Conservation (phyloP, 1,140 invertebrate genomes). For the Leptoteleia sp. region DNA sequence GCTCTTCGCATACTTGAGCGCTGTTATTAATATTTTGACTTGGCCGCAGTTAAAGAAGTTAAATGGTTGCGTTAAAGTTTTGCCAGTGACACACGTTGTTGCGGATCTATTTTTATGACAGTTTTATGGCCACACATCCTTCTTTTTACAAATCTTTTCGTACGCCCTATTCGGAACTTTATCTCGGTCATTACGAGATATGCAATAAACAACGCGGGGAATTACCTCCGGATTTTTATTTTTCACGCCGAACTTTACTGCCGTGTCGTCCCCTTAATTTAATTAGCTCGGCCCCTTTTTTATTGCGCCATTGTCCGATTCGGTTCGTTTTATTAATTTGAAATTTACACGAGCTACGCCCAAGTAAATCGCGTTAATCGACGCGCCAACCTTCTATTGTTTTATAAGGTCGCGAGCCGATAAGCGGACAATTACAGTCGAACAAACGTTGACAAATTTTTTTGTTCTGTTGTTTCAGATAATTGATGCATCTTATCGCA, state of each 20-base stretch:
- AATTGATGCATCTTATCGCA: slow-evolving; percentile 89
- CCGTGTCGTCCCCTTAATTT: not conserved
- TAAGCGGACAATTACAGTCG: too few relatives aligned
- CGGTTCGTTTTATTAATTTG: too few relatives aligned
- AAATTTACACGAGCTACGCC: too few relatives aligned
- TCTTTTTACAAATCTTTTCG: slow-evolving; percentile 38
- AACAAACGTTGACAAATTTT: slow-evolving; percentile 34
- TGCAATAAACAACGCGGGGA: slow-evolving; percentile 30
- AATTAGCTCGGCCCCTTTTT: not conserved
- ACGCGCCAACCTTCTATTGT: too few relatives aligned
- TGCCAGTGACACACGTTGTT: slow-evolving; percentile 42
- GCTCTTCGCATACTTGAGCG: slow-evolving; percentile 25
- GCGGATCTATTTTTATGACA: slow-evolving; percentile 37
- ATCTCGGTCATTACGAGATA: slow-evolving; percentile 32
- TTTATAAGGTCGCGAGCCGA: too few relatives aligned
- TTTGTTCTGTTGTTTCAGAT: slow-evolving; percentile 85
- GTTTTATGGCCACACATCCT: slow-evolving; percentile 22
- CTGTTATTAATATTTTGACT: slow-evolving; percentile 56
- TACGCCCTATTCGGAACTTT: slow-evolving; percentile 29
- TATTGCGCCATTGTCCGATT: not conserved
- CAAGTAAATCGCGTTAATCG: too few relatives aligned
- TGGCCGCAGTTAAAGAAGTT: slow-evolving; percentile 27
- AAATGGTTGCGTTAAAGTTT: slow-evolving; percentile 44
- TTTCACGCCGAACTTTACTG: not conserved
- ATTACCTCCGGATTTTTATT: slow-evolving; percentile 4